Evolutionary conservation across 2,888 invertebrate genomes (phyloP).

Genomic region (Pecten maximus): DNA sequence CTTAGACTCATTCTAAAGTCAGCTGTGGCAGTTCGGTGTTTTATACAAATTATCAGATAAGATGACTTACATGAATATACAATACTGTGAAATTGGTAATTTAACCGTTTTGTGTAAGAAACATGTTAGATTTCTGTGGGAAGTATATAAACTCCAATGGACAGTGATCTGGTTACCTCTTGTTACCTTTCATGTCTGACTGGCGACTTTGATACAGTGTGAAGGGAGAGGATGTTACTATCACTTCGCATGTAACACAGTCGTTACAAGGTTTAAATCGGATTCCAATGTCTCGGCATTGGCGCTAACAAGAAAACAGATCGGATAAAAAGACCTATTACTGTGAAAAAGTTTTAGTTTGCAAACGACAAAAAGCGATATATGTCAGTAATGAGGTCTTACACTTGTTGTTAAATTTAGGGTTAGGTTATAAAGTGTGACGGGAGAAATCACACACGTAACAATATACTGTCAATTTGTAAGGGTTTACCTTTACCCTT

Average conservation of each 20-base stretch:
- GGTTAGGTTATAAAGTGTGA: not conserved
- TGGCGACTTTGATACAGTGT: not conserved
- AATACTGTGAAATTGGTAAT: constrained; percentile 9
- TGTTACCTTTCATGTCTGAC: not conserved
- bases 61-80: not conserved
- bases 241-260: not conserved
- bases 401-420: not conserved
- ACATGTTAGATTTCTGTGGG: not conserved
- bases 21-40: not conserved
- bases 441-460: not conserved
- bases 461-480: not conserved
- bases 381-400: not conserved
- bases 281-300: constrained; percentile 15
- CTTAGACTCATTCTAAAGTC: not conserved
- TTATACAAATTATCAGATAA: not conserved
- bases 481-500: not conserved
- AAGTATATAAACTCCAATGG: not conserved
- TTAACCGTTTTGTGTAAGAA: not conserved
- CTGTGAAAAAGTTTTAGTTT: not conserved
- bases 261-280: not conserved
- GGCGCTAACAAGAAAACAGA: not conserved
- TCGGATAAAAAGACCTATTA: not conserved
- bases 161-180: not conserved
- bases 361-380: not conserved
- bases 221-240: not conserved